Conservation (phyloP, 1,140 invertebrate genomes). For the Orius laevigatus region DNA sequence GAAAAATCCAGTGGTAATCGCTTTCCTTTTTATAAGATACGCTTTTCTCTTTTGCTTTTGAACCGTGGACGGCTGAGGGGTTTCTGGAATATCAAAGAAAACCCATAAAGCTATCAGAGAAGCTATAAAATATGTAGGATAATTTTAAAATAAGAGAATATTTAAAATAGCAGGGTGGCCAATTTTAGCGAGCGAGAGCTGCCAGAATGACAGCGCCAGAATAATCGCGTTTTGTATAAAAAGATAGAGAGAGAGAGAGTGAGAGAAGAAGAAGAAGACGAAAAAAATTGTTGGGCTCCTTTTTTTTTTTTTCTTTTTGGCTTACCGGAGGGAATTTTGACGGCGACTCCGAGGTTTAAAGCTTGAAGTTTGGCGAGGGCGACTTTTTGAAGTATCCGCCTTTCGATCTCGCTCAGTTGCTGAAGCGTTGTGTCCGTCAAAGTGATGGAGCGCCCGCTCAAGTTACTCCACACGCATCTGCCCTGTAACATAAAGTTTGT, state of each 20-base stretch:
- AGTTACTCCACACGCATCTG: conserved; percentile 66
- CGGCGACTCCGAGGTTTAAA: conserved; percentile 62
- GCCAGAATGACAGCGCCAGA: no score
- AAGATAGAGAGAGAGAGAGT: conserved; percentile 9
- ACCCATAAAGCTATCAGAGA: no score
- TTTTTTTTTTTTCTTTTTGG: conserved; percentile 2
- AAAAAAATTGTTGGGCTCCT: no score
- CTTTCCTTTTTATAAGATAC: conserved; percentile 63
- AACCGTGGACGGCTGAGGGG: conserved; percentile 19
- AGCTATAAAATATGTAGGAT: no score
- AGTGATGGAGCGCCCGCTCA: conserved; percentile 53
- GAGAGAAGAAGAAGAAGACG: no score
- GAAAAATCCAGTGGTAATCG: conserved; percentile 68
- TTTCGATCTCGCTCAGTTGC: conserved; percentile 62
- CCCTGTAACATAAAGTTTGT: conserved; percentile 38
- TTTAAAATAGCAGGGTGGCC: no score
- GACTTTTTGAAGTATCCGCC: conserved; percentile 61
- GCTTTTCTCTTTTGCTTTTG: conserved; percentile 56
- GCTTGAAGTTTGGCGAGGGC: conserved; percentile 74
- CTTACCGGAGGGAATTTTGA: conserved; percentile 51
- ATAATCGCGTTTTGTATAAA: background rate
- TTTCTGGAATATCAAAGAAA: conserved; percentile 1
- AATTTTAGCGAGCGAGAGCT: no score
- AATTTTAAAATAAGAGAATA: no score
- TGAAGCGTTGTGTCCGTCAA: conserved; percentile 52